Evolutionary conservation across 2,113 vertebrate species (phyloP).

Genomic region (Coregonus clupeaformis): DNA sequence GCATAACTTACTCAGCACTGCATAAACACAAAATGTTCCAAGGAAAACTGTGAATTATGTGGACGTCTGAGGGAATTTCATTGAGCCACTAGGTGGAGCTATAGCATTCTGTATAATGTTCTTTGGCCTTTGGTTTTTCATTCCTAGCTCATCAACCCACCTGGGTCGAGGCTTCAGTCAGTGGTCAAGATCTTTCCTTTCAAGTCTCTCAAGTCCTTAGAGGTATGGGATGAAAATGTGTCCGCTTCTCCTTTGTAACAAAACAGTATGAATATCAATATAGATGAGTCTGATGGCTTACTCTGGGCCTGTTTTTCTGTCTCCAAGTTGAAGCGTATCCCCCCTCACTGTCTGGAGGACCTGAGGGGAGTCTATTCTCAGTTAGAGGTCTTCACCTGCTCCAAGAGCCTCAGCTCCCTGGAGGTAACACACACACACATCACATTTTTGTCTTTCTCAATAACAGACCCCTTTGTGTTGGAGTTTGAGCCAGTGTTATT

Average conservation of each 20-base stretch:
- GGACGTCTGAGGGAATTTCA: background rate
- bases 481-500: no score
- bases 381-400: slow-evolving; percentile 88
- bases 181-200: slow-evolving; percentile 93
- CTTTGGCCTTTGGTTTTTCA: slow-evolving; percentile 5
- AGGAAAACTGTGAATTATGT: no score
- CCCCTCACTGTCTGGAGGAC: slow-evolving; percentile 85
- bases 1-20: no score
- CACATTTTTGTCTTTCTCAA: background rate
- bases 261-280: background rate
- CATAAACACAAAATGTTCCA: no score
- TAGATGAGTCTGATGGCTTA: background rate
- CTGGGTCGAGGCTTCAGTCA: slow-evolving; percentile 74
- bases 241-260: background rate
- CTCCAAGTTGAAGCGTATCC: slow-evolving; percentile 79
- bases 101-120: background rate
- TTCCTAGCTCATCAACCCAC: slow-evolving; percentile 80
- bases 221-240: slow-evolving; percentile 72
- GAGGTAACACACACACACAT: slow-evolving; percentile 72
- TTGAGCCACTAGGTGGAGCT: background rate
- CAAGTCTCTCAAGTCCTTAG: slow-evolving; percentile 88
- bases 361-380: slow-evolving; percentile 91
- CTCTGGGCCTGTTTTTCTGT: background rate
- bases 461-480: no score
- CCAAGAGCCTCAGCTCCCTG: slow-evolving; percentile 83